phyloP scores from a whole-genome alignment of 2,888 invertebrate species.

The Microplitis manilae region DNA sequence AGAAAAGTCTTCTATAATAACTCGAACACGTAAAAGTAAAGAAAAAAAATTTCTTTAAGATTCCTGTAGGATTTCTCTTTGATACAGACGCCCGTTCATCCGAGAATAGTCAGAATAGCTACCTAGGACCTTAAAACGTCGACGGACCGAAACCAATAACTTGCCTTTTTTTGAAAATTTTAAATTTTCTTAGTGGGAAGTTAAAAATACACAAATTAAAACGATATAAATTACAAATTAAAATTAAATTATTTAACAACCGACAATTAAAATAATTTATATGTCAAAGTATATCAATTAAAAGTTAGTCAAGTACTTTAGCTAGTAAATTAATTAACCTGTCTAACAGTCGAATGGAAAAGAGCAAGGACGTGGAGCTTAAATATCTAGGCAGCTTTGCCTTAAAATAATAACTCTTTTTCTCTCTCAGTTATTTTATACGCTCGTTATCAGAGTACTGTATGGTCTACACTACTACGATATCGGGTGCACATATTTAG shows the following conservation, averaged over 20 bases:
- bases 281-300: neutral
- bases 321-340: neutral
- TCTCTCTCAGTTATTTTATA: neutral
- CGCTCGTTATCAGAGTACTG: too few relatives aligned
- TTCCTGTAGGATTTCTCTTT: too few relatives aligned
- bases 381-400: neutral
- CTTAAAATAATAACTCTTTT: neutral
- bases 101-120: too few relatives aligned
- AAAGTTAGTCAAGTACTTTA: neutral
- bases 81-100: too few relatives aligned
- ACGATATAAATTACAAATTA: neutral
- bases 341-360: neutral
- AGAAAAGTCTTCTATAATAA: too few relatives aligned
- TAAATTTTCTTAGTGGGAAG: too few relatives aligned
- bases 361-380: neutral
- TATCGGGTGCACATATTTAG: slow-evolving; percentile 10
- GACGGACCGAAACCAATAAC: too few relatives aligned
- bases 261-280: neutral
- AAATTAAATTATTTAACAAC: neutral
- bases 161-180: too few relatives aligned
- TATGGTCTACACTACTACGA: neutral
- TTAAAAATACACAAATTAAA: neutral
- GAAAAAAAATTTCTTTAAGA: too few relatives aligned
- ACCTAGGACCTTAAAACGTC: too few relatives aligned
- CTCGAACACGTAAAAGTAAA: too few relatives aligned